A percentile compares a stretch with the other conserved stretches of the same genome.
Evolutionary conservation across 1,140 invertebrate genomes (phyloP).

Genomic region (Goniozus legneri): DNA sequence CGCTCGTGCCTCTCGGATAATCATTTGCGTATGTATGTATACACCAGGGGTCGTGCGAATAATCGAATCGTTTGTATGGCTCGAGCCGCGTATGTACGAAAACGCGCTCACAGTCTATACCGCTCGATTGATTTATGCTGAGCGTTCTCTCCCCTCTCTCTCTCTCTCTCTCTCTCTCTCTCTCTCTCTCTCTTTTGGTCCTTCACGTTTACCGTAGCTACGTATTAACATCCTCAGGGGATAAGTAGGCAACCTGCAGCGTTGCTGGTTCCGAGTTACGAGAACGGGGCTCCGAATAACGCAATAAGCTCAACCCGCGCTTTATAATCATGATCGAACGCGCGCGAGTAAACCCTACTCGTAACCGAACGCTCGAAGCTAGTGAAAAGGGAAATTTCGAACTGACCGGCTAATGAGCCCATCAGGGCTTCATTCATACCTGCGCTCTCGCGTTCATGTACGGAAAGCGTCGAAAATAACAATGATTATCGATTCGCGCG

Average conservation of each 20-base stretch:
- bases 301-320: too few relatives aligned
- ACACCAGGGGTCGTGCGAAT: too few relatives aligned
- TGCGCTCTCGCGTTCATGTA: too few relatives aligned
- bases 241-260: not conserved
- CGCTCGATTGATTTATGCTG: not conserved
- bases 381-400: too few relatives aligned
- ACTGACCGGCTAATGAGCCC: too few relatives aligned
- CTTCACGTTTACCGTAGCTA: not conserved
- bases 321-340: too few relatives aligned
- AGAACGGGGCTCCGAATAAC: not conserved
- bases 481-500: too few relatives aligned
- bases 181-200: not conserved
- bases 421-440: too few relatives aligned
- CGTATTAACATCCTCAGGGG: not conserved
- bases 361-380: too few relatives aligned
- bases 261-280: not conserved
- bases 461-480: too few relatives aligned
- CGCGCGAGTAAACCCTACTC: too few relatives aligned
- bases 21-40: too few relatives aligned
- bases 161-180: conserved; percentile 1
- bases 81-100: not conserved
- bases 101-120: not conserved
- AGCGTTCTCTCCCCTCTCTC: not conserved
- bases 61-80: not conserved
- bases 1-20: not conserved